phyloP scores from a whole-genome alignment of 2,797 vertebrate genomes.

The Melanogrammus aeglefinus region DNA sequence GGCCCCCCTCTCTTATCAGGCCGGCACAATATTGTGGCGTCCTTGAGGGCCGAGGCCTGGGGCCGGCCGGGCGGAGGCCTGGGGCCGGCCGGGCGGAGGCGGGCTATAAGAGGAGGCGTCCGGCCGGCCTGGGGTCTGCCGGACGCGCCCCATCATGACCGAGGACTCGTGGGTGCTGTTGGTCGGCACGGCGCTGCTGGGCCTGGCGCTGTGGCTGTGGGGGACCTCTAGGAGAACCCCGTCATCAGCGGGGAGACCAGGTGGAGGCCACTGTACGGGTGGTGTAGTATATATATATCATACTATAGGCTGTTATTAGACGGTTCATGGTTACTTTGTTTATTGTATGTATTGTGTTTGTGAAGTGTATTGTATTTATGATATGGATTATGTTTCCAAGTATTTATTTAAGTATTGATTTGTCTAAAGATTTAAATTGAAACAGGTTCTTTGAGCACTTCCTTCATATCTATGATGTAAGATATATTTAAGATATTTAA shows the following conservation, averaged over 20 bases:
- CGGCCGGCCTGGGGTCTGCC: neutral
- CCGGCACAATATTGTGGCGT: conserved; percentile 54
- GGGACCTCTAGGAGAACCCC: neutral
- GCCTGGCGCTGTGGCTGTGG: neutral
- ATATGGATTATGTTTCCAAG: neutral
- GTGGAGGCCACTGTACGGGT: neutral
- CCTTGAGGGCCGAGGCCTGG: conserved; percentile 51
- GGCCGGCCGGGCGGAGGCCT: no score
- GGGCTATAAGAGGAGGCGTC: neutral
- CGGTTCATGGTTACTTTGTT: neutral
- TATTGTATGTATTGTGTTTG: neutral
- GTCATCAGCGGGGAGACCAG: neutral
- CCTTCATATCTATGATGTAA: neutral
- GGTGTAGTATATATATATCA: no score
- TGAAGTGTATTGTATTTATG: neutral
- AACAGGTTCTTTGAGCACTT: neutral
- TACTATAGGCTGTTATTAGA: no score
- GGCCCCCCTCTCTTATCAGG: neutral
- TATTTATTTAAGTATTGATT: neutral
- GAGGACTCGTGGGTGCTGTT: neutral
- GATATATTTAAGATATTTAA: neutral
- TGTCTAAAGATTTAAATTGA: neutral
- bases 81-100: neutral
- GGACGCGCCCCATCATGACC: neutral
- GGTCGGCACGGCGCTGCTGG: neutral